Conservation (phyloP, 2,888 invertebrate genomes). For the Formica aserva region DNA sequence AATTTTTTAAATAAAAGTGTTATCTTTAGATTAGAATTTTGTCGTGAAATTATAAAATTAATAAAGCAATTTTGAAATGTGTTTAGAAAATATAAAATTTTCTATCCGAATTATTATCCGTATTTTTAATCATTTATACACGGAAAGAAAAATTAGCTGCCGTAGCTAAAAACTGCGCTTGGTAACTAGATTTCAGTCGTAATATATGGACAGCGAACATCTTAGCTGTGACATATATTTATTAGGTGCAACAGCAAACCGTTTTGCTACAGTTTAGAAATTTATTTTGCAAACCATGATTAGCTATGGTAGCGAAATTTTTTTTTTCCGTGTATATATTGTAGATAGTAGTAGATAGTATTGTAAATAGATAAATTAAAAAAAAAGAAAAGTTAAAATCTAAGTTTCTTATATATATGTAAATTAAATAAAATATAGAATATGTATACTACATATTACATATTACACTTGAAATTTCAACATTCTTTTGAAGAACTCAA, state of each 20-base stretch:
- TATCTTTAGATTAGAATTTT: neutral
- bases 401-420: neutral
- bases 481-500: neutral
- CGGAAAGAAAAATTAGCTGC: too few species aligned
- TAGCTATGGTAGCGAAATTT: too few species aligned
- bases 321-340: too few species aligned
- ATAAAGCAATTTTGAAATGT: neutral
- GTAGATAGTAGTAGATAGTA: neutral
- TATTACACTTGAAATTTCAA: neutral
- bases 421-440: neutral
- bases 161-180: too few species aligned
- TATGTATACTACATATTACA: neutral
- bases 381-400: neutral
- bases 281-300: too few species aligned
- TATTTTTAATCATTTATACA: neutral
- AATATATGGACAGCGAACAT: too few species aligned
- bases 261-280: too few species aligned
- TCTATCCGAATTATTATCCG: neutral
- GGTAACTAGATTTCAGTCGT: too few species aligned
- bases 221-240: too few species aligned
- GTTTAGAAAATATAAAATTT: neutral
- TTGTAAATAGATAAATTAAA: neutral
- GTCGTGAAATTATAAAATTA: neutral
- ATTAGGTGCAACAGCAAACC: too few species aligned
- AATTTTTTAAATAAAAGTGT: neutral